A percentile compares a stretch with the other conserved stretches of the same genome.
Evolutionary conservation across 2,113 vertebrate genomes (phyloP).

Genomic region (Corythaixoides concolor): DNA sequence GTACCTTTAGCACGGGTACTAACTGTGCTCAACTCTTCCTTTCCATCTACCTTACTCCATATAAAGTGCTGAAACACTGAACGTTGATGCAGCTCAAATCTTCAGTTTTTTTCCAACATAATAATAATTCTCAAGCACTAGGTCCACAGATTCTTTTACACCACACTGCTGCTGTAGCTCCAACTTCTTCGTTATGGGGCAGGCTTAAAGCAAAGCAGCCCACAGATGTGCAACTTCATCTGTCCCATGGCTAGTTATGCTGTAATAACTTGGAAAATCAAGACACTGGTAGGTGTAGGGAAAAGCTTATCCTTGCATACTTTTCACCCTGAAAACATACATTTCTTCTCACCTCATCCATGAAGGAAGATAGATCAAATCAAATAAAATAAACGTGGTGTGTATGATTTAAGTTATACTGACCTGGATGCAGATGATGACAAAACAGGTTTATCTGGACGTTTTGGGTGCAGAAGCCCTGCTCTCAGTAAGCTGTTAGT

Average conservation of each 20-base stretch:
- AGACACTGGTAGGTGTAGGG: not conserved
- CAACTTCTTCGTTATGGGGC: not conserved
- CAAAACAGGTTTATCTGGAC: conserved; percentile 86
- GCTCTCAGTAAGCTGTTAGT: conserved; percentile 72
- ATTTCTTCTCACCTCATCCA: not conserved
- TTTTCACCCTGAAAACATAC: not conserved
- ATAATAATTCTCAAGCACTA: not conserved
- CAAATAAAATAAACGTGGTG: not conserved
- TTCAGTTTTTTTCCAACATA: not conserved
- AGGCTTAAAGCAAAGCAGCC: not conserved
- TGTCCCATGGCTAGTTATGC: not conserved
- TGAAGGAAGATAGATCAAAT: not conserved
- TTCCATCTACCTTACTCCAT: too few relatives aligned
- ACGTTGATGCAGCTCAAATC: not conserved
- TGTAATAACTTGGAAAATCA: not conserved
- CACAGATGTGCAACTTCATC: not conserved
- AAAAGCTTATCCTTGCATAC: not conserved
- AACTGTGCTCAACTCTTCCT: not conserved
- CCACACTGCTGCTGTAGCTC: not conserved
- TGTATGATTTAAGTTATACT: conserved; percentile 23
- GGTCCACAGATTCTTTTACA: not conserved
- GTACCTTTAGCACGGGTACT: not conserved
- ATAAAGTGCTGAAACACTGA: not conserved
- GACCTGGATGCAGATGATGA: conserved; percentile 81
- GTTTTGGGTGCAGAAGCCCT: conserved; percentile 78